phyloP scores from a whole-genome alignment of 2,888 invertebrate species.

The Erebia epiphron region DNA sequence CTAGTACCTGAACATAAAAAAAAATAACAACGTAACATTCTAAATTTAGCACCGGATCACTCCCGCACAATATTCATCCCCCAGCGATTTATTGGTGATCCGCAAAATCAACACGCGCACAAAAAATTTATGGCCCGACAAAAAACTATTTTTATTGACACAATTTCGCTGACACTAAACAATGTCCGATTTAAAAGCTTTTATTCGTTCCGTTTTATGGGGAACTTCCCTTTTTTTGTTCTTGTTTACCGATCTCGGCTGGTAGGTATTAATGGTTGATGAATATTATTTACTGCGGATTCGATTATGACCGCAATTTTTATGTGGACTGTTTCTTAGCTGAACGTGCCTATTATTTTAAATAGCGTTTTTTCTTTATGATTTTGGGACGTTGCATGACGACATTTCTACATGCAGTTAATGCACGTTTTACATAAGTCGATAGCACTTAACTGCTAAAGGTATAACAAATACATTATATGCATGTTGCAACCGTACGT shows the following conservation, averaged over 20 bases:
- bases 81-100: conserved; percentile 43
- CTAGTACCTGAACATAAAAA: background rate
- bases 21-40: background rate
- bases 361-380: too few species aligned
- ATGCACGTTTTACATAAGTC: too few species aligned
- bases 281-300: conserved; percentile 2
- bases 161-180: conserved; percentile 36
- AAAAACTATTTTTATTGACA: conserved; percentile 41
- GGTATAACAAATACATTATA: too few species aligned
- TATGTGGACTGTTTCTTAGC: too few species aligned
- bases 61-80: conserved; percentile 39
- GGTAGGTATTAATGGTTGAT: conserved; percentile 10
- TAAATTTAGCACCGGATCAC: conserved; percentile 21
- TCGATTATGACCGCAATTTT: background rate
- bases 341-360: too few species aligned
- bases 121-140: conserved; percentile 47
- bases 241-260: conserved; percentile 11
- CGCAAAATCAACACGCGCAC: conserved; percentile 42
- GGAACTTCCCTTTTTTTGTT: conserved; percentile 3
- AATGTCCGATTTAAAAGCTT: conserved; percentile 35
- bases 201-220: conserved; percentile 27
- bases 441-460: too few species aligned
- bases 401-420: too few species aligned
- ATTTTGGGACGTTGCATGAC: too few species aligned
- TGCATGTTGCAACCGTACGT: too few species aligned